Conservation (phyloP, 2,888 invertebrate species). For the Drosophila imparisetae region DNA sequence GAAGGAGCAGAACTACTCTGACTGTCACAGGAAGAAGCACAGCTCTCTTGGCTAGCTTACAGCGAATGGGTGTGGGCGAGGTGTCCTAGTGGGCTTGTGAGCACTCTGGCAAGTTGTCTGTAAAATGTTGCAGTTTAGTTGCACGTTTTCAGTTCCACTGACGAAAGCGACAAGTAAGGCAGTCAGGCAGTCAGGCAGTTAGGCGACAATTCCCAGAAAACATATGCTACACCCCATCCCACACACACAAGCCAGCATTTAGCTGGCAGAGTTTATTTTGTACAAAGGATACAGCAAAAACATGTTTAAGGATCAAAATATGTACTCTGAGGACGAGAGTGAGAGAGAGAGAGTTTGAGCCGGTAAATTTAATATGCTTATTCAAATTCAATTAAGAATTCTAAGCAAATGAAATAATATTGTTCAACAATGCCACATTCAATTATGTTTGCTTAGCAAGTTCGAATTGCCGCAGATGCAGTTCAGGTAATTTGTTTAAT, state of each 20-base stretch:
- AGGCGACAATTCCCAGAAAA: conserved; percentile 29
- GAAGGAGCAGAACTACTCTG: conserved; percentile 6
- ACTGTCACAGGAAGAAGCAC: conserved; percentile 19
- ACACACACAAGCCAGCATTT: background rate
- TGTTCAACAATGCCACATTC: background rate
- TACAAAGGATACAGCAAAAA: background rate
- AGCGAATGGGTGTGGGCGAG: background rate
- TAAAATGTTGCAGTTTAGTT: conserved; percentile 60
- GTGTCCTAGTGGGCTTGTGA: conserved; percentile 12
- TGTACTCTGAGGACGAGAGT: background rate
- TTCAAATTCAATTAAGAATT: background rate
- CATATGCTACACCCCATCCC: background rate
- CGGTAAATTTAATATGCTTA: background rate
- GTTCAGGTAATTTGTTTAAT: background rate
- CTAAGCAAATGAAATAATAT: background rate
- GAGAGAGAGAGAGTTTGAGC: background rate
- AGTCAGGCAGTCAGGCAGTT: conserved; percentile 10
- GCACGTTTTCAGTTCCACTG: conserved; percentile 69
- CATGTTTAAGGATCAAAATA: background rate
- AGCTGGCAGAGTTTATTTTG: background rate
- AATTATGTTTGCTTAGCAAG: background rate
- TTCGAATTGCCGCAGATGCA: background rate
- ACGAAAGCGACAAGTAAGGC: conserved; percentile 22
- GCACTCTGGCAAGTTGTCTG: conserved; percentile 50
- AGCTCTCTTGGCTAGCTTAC: conserved; percentile 29